Percentiles rank a stretch among this genome's conserved stretches.
Evolutionary conservation across 1,140 invertebrate genomes (phyloP).

Genomic region (Nasonia longicornis): DNA sequence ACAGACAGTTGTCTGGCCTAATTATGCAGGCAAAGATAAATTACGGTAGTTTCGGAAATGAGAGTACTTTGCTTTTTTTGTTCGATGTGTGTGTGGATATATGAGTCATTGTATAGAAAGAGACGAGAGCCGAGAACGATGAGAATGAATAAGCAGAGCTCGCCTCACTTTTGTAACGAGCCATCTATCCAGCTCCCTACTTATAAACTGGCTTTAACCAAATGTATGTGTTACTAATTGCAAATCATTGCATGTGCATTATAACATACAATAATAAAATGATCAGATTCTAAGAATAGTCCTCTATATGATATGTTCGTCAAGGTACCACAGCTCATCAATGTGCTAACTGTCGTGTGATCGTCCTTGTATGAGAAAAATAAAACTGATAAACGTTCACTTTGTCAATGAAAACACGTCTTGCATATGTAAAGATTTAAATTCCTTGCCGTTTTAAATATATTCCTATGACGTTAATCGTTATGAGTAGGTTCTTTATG

Average conservation of each 20-base stretch:
- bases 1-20: not conserved
- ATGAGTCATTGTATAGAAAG: not conserved
- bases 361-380: slow-evolving; percentile 22
- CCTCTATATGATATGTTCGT: not conserved
- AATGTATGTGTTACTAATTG: not conserved
- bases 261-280: slow-evolving; percentile 4
- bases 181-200: not conserved
- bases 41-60: not conserved
- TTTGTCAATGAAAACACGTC: slow-evolving; percentile 20
- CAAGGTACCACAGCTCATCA: not conserved
- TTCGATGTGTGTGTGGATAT: not conserved
- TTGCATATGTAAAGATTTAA: not conserved
- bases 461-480: no score
- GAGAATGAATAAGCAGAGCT: not conserved
- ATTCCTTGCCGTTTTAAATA: not conserved
- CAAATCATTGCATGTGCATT: not conserved
- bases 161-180: not conserved
- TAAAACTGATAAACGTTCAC: slow-evolving; percentile 10
- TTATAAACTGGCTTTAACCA: not conserved
- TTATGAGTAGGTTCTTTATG: no score
- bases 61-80: not conserved
- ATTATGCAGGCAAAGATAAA: not conserved
- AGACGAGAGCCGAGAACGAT: not conserved
- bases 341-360: slow-evolving; percentile 34
- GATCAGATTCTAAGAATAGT: not conserved